Evolutionary conservation across 2,888 invertebrate genomes (phyloP), one percentile per base, ranked within the genome.

Genomic region (Plemyria rubiginata): DNA sequence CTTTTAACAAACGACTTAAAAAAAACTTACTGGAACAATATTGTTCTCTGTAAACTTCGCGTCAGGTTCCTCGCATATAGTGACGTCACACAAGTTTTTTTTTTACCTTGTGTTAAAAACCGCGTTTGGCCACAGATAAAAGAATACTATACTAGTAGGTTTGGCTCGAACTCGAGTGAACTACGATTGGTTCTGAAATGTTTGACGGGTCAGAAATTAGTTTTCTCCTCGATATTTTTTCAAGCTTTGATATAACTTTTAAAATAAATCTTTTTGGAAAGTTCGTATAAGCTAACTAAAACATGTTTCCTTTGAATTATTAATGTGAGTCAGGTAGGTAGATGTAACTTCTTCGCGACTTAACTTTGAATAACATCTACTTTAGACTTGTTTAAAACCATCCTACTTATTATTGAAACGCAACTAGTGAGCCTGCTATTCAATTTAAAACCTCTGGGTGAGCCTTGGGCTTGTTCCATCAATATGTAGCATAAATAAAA

Each of bases 201-300:
- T 88, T 89, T 87, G 89, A 88, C 85, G 82, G 81, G 80, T 81
- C 82, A 82, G 81, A 76, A 86, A 88, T 88, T 88, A 86, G 81
- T 85, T 87, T 86, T 79, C 72, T 74, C 70, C 70, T 62, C 66
- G 64, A 73, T 78, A 78, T 79, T 77, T 78, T 45, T 70, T 71
- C 67, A 49, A 60, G 60, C 58, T 60, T 60, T 59, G 65, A 57
- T 46, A 57, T 22, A 64, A 66, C 58, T 70, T 65, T 22, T 3
- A 22, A 22, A 46, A 68, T 65, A 61, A 63, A 62, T 66, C 54
- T 52, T 60, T 38, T 48, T 15, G 15, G 4, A 13, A 32, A 15
- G 28, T 48, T 46, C n/a, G 45, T 50, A 22, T 16, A 54, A 29
- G 29, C 45, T 43, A 54, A 22, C 28, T 53, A 40, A 16, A 11